Evolutionary conservation across 2,113 vertebrate species (phyloP).

Genomic region (Oostethus manadensis): DNA sequence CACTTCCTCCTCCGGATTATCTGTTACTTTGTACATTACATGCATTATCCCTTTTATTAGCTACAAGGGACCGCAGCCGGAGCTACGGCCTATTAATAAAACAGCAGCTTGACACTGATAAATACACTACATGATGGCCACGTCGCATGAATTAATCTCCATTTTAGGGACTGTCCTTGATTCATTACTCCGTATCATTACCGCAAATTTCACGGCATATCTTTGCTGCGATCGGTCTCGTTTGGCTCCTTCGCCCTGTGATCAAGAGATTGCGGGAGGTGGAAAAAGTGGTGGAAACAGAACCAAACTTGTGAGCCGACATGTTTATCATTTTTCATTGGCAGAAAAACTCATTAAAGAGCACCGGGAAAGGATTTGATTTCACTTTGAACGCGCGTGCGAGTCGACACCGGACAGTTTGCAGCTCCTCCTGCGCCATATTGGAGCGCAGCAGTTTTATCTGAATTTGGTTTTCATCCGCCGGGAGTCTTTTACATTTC

Average conservation of each 20-base stretch:
- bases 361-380: conserved; percentile 9
- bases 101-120: conserved; percentile 65
- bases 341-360: conserved; percentile 15
- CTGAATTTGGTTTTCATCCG: conserved; percentile 11
- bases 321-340: conserved; percentile 16
- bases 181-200: conserved; percentile 67
- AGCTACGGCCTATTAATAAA: conserved; percentile 61
- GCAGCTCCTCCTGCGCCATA: not conserved
- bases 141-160: conserved; percentile 60
- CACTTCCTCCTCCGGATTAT: conserved; percentile 48
- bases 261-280: conserved; percentile 41
- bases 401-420: conserved; percentile 2
- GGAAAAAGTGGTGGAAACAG: conserved; percentile 1
- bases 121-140: conserved; percentile 60
- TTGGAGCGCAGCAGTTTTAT: not conserved
- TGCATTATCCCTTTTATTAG: conserved; percentile 57
- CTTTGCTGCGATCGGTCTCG: conserved; percentile 44
- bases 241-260: conserved; percentile 46
- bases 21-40: conserved; percentile 60
- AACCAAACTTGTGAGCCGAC: not conserved
- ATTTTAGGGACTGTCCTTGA: conserved; percentile 55
- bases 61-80: conserved; percentile 32
- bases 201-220: conserved; percentile 53
- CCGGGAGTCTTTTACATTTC: not conserved
- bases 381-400: conserved; percentile 1